Base-by-base conservation (phyloP, 2,113 vertebrate species). In the Corvus cornix region DNA sequence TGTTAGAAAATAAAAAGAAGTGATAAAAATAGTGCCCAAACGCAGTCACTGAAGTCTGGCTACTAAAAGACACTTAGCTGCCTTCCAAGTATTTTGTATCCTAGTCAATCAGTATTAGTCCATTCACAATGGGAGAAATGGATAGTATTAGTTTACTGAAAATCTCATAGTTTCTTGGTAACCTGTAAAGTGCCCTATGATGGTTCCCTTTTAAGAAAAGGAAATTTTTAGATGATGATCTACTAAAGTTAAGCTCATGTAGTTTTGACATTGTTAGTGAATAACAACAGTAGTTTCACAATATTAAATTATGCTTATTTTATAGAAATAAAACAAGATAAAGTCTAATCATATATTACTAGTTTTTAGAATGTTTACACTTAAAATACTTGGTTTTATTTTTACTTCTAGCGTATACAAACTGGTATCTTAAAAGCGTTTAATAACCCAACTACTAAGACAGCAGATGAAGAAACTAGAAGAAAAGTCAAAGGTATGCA, bases 391-490 rank as follows among this genome's bases (percentile, higher is more conserved):
- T 95, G 30, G 52, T 21, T 85, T 93, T 96, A 13, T 49, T 41
- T 39, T 64, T 23, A 95, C 79, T 97, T 97, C 18, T 90, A 99
- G 99, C 98, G 99, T 75, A 99, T 99, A 97, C 99, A 99, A 98
- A 98, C 98, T 33, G 98, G 98, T 89, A 99, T 99, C 96, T 98
- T 99, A 95, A 99, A 99, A 98, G 98, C 99, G 22, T 99, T 99
- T 97, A 99, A 99, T 96, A 99, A 99, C 95, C 99, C 99, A 88
- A 99, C 99, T 20, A 99, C 99, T 96, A 99, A 99, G 97, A 99
- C 99, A 2, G 99, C 99, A 75, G 99, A 99, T 74, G 99, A 99
- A 63, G 99, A 99, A 94, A 99, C 99, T 41, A 99, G 99, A 97
- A 98, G 98, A 89, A 98, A 99, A 98, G 98, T 99, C 90, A 99